phyloP scores from a whole-genome alignment of 2,797 vertebrate genomes.

The Acanthurus tractus region DNA sequence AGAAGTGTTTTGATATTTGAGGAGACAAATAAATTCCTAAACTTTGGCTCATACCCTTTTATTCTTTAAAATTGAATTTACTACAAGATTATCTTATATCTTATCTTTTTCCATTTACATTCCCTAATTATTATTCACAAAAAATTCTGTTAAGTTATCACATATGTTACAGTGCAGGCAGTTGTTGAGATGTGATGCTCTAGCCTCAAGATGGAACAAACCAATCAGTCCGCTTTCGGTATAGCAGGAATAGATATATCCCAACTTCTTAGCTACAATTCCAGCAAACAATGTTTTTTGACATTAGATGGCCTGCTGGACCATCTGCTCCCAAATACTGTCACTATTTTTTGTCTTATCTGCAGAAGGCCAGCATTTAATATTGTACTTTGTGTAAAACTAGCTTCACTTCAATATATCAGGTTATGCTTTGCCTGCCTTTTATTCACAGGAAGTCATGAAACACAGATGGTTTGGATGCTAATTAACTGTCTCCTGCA shows the following conservation, averaged over 20 bases:
- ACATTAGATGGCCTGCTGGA: constrained; percentile 3
- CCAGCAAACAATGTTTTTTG: constrained; percentile 8
- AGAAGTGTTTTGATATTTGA: background rate
- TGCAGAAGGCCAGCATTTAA: constrained; percentile 21
- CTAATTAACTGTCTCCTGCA: constrained; percentile 54
- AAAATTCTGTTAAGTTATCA: background rate
- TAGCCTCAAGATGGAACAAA: constrained; percentile 9
- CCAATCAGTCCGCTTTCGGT: background rate
- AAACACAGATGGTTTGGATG: constrained; percentile 40
- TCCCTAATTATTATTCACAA: background rate
- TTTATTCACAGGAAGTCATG: constrained; percentile 41
- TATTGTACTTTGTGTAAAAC: constrained; percentile 44
- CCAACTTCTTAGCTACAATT: constrained; percentile 14
- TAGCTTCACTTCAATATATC: constrained; percentile 34
- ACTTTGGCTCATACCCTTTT: background rate
- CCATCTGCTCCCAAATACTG: constrained; percentile 37
- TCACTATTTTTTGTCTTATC: constrained; percentile 32
- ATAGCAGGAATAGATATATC: constrained; percentile 8
- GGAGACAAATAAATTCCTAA: background rate
- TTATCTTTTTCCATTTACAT: background rate
- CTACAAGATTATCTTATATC: too few relatives aligned
- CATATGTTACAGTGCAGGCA: background rate
- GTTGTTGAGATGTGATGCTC: constrained; percentile 11
- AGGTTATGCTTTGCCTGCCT: constrained; percentile 29
- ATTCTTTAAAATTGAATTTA: too few relatives aligned